These are phyloP conservation scores for Megaustenia siamemsis DNA, from an alignment of 2,888 invertebrate species.

Conservation along the genomic window DNA sequence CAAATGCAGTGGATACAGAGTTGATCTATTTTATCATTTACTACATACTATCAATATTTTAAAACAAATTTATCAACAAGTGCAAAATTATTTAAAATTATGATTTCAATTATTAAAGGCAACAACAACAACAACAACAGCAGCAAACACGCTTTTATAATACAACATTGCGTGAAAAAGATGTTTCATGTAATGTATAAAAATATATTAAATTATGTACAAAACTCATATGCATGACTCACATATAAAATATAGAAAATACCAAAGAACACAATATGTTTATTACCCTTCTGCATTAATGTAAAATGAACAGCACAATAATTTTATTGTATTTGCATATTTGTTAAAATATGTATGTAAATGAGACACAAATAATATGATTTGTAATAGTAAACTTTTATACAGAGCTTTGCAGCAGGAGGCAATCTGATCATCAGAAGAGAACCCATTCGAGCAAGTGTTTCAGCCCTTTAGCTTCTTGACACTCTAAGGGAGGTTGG, in stretches of 20 bases:
- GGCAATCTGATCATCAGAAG: no score
- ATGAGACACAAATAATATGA: background rate
- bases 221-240: background rate
- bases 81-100: no score
- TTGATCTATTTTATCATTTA: background rate
- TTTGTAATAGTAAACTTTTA: no score
- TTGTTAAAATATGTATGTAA: background rate
- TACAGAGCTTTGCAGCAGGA: no score
- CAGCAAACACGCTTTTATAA: conserved; percentile 21
- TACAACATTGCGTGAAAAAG: conserved; percentile 9
- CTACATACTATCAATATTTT: background rate
- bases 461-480: no score
- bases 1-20: background rate
- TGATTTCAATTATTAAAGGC: background rate
- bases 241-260: conserved; percentile 4
- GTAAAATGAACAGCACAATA: background rate
- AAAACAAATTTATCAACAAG: background rate
- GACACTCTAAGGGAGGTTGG: no score
- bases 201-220: background rate
- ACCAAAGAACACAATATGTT: background rate
- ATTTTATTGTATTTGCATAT: background rate
- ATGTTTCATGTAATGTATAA: background rate
- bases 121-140: no score
- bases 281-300: background rate
- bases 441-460: no score